Percentiles rank a stretch among this genome's conserved stretches.
These are phyloP conservation scores for Pyrrhia umbra DNA, from an alignment of 2,888 invertebrate species.

Conservation along the genomic window DNA sequence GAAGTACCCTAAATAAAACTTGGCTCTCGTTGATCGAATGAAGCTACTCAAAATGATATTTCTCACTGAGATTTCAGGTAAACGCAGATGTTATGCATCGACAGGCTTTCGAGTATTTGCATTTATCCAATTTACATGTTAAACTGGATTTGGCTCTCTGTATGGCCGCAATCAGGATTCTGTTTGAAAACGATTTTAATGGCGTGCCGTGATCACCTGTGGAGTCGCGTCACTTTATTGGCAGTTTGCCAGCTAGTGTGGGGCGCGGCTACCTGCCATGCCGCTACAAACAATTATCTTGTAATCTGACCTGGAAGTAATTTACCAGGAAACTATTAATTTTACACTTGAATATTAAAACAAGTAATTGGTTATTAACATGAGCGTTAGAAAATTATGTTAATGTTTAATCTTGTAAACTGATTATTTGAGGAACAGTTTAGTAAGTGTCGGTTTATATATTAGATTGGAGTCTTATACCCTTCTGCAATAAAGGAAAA, in stretches of 20 bases:
- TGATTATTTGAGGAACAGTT: not conserved
- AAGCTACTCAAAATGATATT: constrained; percentile 18
- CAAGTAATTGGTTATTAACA: constrained; percentile 2
- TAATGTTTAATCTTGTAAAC: not conserved
- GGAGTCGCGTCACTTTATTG: constrained; percentile 21
- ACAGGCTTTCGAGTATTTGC: constrained; percentile 4
- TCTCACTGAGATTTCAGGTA: constrained; percentile 6
- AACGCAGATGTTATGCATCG: constrained; percentile 9
- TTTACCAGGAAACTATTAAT: constrained; percentile 26
- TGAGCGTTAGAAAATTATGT: not conserved
- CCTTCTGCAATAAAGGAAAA: constrained; percentile 19
- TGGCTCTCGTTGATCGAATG: constrained; percentile 10
- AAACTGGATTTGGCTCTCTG: constrained; percentile 4
- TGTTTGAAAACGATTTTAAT: constrained; percentile 6
- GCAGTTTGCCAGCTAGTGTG: constrained; percentile 21
- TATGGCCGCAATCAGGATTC: constrained; percentile 5
- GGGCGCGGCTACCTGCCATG: not conserved
- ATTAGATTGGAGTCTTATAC: too few species aligned
- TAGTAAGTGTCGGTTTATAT: not conserved
- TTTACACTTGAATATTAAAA: constrained; percentile 4
- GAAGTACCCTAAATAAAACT: constrained; percentile 19
- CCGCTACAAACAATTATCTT: constrained; percentile 26
- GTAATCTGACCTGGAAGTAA: constrained; percentile 38
- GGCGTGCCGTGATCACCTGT: constrained; percentile 36
- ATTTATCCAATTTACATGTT: constrained; percentile 10